Evolutionary conservation across 2,888 invertebrate genomes (phyloP).

Genomic region (Meganola albula): DNA sequence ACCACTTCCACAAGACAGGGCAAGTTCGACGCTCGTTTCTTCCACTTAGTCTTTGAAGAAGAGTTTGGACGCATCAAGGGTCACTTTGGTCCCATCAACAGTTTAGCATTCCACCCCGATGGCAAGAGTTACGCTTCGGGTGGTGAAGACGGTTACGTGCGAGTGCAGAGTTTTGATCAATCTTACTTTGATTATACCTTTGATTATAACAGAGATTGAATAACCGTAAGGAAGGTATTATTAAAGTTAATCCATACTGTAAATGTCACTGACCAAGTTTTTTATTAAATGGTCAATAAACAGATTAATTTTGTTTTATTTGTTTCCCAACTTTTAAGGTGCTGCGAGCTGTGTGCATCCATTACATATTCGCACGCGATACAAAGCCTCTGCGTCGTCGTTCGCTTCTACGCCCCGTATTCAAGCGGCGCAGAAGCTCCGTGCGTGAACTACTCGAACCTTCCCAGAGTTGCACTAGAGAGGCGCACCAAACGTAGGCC

Average conservation of each 20-base stretch:
- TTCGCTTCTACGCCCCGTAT: too few species aligned
- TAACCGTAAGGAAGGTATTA: constrained; percentile 21
- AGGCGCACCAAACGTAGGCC: too few species aligned
- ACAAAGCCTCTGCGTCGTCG: too few species aligned
- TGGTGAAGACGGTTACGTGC: constrained; percentile 98
- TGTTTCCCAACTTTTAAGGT: not conserved
- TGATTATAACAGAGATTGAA: constrained; percentile 82
- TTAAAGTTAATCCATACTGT: constrained; percentile 22
- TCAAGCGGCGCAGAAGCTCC: too few species aligned
- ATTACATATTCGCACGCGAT: too few species aligned
- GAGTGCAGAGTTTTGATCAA: constrained; percentile 97
- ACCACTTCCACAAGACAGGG: constrained; percentile 95
- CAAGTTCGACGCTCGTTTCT: constrained; percentile 97
- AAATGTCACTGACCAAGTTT: constrained; percentile 25
- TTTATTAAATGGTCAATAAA: constrained; percentile 22
- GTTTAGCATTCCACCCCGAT: constrained; percentile 98
- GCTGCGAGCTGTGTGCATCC: too few species aligned
- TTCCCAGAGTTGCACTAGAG: too few species aligned
- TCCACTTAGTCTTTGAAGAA: constrained; percentile 96
- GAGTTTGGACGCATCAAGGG: constrained; percentile 99
- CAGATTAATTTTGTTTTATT: constrained; percentile 9
- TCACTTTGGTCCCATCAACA: constrained; percentile 99
- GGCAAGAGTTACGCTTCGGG: constrained; percentile 98
- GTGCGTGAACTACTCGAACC: too few species aligned
- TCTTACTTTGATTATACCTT: constrained; percentile 97